phyloP scores from a whole-genome alignment of 2,888 invertebrate species.

The Fragum fragum region DNA sequence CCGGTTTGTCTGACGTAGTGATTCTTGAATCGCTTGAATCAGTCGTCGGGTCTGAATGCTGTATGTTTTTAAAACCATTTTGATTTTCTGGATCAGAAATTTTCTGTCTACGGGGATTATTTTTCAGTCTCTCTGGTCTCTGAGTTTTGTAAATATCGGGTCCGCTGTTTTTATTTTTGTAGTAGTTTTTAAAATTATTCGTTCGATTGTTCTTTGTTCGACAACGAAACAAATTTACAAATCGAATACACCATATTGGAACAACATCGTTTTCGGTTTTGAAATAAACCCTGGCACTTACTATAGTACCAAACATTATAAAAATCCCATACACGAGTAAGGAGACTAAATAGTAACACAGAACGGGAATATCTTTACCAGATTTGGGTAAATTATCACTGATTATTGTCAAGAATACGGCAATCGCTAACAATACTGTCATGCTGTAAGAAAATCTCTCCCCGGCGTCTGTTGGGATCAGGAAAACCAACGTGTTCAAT shows the following conservation, averaged over 20 bases:
- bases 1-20: background rate
- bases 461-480: constrained; percentile 63
- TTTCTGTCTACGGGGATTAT: background rate
- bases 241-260: background rate
- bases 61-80: background rate
- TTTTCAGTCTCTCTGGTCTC: background rate
- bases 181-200: background rate
- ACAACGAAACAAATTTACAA: background rate
- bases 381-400: constrained; percentile 64
- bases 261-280: background rate
- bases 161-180: background rate
- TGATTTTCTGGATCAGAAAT: background rate
- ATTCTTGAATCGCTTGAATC: background rate
- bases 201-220: background rate
- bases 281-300: background rate
- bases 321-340: background rate
- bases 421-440: constrained; percentile 63
- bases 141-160: background rate
- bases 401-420: constrained; percentile 64
- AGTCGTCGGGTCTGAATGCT: background rate
- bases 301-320: background rate
- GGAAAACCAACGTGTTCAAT: constrained; percentile 57
- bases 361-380: constrained; percentile 49
- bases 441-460: constrained; percentile 62
- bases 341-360: constrained; percentile 7